Evolutionary conservation across 1,140 invertebrate genomes (phyloP).

Genomic region (Pristionchus pacificus): DNA sequence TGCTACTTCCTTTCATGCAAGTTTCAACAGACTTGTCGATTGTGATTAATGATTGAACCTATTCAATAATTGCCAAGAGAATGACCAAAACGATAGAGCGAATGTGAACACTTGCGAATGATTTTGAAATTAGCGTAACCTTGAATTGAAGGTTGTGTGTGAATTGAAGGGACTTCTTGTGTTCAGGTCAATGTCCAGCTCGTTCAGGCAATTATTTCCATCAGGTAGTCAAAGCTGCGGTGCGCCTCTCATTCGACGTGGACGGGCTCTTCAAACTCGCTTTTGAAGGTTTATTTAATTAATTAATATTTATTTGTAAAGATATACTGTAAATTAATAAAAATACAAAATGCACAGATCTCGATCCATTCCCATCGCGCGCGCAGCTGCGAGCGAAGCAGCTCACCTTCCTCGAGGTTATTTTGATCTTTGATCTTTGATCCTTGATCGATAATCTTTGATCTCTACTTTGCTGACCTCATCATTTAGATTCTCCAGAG

Average conservation of each 20-base stretch:
- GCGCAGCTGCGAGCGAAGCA: slow-evolving; percentile 61
- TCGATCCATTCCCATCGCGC: slow-evolving; percentile 61
- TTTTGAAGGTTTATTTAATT: not conserved
- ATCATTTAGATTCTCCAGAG: slow-evolving; percentile 56
- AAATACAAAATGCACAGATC: slow-evolving; percentile 62
- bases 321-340: slow-evolving; percentile 14
- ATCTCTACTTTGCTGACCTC: not conserved
- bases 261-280: not conserved
- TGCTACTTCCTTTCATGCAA: too few relatives aligned
- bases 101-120: too few relatives aligned
- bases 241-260: not conserved
- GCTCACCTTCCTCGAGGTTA: slow-evolving; percentile 59
- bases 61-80: too few relatives aligned
- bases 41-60: too few relatives aligned
- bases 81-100: too few relatives aligned
- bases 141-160: too few relatives aligned
- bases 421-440: too few relatives aligned
- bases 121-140: too few relatives aligned
- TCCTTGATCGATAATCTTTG: too few relatives aligned
- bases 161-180: not conserved
- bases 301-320: not conserved
- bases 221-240: not conserved
- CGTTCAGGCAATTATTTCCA: not conserved
- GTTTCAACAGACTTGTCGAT: too few relatives aligned
- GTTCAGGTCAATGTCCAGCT: not conserved